phyloP scores from a whole-genome alignment of 2,113 vertebrate species.

The Hippolais icterina region DNA sequence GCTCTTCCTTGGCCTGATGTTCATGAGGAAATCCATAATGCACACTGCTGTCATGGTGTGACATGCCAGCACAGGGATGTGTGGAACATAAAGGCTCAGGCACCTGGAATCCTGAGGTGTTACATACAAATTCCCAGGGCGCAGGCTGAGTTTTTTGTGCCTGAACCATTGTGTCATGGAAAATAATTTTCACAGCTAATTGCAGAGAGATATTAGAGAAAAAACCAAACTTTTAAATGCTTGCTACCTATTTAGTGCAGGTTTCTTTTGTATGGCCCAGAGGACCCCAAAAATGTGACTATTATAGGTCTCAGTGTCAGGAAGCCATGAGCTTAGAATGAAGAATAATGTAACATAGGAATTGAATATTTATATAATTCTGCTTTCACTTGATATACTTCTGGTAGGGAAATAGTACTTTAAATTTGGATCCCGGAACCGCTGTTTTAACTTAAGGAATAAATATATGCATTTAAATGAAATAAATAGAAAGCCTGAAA shows the following conservation, averaged over 20 bases:
- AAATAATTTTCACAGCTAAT: neutral
- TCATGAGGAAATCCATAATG: neutral
- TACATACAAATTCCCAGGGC: fast-evolving
- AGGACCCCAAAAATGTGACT: neutral
- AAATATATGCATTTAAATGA: neutral
- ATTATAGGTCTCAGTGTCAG: neutral
- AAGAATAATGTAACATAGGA: neutral
- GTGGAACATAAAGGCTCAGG: neutral
- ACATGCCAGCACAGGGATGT: neutral
- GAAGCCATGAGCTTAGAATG: neutral
- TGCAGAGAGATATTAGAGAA: neutral
- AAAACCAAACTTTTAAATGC: fast-evolving
- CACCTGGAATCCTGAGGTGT: neutral
- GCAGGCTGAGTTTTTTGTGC: neutral
- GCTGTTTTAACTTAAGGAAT: neutral
- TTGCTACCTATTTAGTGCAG: neutral
- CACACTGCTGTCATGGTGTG: neutral
- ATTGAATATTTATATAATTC: neutral
- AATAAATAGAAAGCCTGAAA: neutral
- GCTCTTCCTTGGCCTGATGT: neutral
- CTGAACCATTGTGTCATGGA: neutral
- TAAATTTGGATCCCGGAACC: neutral
- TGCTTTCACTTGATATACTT: neutral
- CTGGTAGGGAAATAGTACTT: neutral
- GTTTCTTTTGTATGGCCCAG: neutral